Evolutionary conservation across 2,797 vertebrate genomes (phyloP).

Genomic region (Hemibagrus guttatus): DNA sequence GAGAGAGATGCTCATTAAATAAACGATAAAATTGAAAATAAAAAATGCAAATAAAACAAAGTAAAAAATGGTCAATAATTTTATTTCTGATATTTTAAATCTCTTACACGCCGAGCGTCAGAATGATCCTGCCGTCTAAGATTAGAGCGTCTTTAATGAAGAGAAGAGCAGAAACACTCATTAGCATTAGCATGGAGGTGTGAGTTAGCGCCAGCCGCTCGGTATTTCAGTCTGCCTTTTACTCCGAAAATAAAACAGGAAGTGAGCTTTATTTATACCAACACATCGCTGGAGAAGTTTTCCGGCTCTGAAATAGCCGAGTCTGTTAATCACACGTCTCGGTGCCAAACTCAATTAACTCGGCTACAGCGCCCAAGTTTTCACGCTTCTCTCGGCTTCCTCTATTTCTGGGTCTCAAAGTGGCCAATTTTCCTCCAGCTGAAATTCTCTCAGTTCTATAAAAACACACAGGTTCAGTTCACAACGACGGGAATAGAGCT

Average conservation of each 20-base stretch:
- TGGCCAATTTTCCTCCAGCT: neutral
- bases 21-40: too few species aligned
- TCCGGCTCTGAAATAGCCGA: neutral
- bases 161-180: too few species aligned
- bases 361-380: neutral
- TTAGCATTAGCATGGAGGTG: conserved; percentile 2
- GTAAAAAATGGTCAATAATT: neutral
- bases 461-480: neutral
- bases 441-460: conserved; percentile 11
- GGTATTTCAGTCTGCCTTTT: neutral
- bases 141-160: neutral
- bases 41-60: neutral
- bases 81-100: neutral
- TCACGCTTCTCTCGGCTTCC: neutral
- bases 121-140: neutral
- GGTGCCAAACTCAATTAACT: conserved; percentile 18
- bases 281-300: neutral
- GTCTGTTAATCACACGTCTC: conserved; percentile 23
- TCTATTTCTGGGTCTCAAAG: conserved; percentile 7
- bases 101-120: neutral
- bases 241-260: neutral
- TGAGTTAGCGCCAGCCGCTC: neutral
- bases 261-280: neutral
- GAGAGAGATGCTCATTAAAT: neutral
- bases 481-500: neutral